These are phyloP conservation scores for Eupithecia pulchellata DNA, from an alignment of 2,888 invertebrate species.

Conservation along the genomic window DNA sequence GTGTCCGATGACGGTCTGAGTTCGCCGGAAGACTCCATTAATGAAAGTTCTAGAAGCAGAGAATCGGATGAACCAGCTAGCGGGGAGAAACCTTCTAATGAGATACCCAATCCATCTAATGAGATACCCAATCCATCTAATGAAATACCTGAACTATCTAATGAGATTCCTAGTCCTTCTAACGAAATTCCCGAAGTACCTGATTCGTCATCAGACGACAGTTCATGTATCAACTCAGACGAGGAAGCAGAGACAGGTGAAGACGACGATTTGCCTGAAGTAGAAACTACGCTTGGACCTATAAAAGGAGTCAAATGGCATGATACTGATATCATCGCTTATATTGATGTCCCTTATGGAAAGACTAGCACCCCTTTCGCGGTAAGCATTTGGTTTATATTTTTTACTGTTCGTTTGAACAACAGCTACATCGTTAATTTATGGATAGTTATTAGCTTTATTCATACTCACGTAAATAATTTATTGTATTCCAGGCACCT, in stretches of 20 bases:
- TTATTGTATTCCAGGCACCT: constrained; percentile 59
- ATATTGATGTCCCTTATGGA: constrained; percentile 71
- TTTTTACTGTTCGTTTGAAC: neutral
- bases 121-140: neutral
- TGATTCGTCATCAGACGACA: constrained; percentile 1
- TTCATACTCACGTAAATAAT: neutral
- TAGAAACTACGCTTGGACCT: constrained; percentile 58
- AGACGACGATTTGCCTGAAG: constrained; percentile 22
- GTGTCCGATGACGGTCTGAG: neutral
- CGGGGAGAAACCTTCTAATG: neutral
- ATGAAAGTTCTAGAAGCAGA: neutral
- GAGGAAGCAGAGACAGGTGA: neutral
- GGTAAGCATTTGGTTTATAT: constrained; percentile 17
- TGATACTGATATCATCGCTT: constrained; percentile 55
- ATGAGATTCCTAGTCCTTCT: neutral
- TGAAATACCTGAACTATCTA: neutral
- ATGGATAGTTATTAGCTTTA: neutral
- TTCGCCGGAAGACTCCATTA: neutral
- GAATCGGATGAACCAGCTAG: neutral
- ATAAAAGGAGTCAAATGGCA: constrained; percentile 57
- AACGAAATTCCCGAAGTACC: constrained; percentile 11
- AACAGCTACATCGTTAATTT: neutral
- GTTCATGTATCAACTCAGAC: constrained; percentile 2
- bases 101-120: neutral
- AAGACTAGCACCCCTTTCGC: constrained; percentile 41